These are phyloP conservation scores for Lasaia peninsularis DNA, from an alignment of 1,140 invertebrate species.

Conservation along the genomic window DNA sequence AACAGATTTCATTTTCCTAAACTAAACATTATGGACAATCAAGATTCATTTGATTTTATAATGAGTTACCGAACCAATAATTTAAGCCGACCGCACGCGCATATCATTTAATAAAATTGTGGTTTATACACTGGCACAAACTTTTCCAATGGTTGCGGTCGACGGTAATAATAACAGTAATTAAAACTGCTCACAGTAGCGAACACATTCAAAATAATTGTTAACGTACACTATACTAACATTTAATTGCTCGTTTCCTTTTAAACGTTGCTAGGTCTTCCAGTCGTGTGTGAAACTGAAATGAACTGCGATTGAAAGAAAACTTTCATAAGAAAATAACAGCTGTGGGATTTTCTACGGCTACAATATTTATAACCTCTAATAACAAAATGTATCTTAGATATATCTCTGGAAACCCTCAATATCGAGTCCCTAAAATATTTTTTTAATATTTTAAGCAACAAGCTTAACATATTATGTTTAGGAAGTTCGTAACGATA, in stretches of 20 bases:
- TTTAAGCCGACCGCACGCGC: background rate
- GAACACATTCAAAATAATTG: background rate
- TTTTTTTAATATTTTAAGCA: too few relatives aligned
- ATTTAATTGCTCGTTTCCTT: background rate
- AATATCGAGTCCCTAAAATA: too few relatives aligned
- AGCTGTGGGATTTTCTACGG: too few relatives aligned
- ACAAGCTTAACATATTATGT: too few relatives aligned
- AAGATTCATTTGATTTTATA: background rate
- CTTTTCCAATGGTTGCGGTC: background rate
- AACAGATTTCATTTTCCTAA: background rate
- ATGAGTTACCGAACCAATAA: background rate
- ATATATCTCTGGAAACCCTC: too few relatives aligned
- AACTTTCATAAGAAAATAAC: too few relatives aligned
- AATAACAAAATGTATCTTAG: background rate
- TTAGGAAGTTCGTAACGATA: too few relatives aligned
- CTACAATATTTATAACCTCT: background rate
- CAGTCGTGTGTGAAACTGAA: too few relatives aligned
- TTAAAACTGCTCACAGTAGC: background rate
- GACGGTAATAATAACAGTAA: background rate
- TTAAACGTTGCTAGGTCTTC: background rate
- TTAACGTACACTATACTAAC: background rate
- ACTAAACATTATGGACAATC: background rate
- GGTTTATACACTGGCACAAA: background rate
- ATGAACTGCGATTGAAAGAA: too few relatives aligned
- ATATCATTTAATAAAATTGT: slow-evolving; percentile 6